Conservation (phyloP, 2,113 vertebrate genomes). For the Castor canadensis region DNA sequence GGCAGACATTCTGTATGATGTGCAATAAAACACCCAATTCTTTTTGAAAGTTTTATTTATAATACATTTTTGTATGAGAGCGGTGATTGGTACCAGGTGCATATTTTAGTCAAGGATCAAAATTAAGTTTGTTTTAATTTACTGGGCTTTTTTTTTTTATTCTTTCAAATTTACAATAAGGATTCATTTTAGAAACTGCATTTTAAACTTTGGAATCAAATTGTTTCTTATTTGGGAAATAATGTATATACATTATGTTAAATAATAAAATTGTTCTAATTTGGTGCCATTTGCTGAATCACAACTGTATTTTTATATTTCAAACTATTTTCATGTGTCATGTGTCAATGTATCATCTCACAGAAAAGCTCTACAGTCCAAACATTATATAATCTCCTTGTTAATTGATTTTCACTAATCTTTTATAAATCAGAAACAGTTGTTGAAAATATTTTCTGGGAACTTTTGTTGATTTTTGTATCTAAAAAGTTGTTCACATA, state of each 20-base stretch:
- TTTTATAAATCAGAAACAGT: slow-evolving; percentile 79
- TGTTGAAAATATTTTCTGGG: slow-evolving; percentile 62
- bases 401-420: slow-evolving; percentile 77
- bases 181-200: slow-evolving; percentile 76
- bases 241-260: slow-evolving; percentile 83
- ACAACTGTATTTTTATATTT: slow-evolving; percentile 86
- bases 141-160: slow-evolving; percentile 41
- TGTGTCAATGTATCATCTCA: slow-evolving; percentile 74
- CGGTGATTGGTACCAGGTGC: slow-evolving; percentile 78
- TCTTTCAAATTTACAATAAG: slow-evolving; percentile 75
- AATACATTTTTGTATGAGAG: slow-evolving; percentile 81
- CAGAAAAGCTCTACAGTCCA: slow-evolving; percentile 71
- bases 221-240: slow-evolving; percentile 71
- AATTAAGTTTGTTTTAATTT: slow-evolving; percentile 76
- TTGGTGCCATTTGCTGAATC: slow-evolving; percentile 83
- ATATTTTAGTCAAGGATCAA: slow-evolving; percentile 74
- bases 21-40: slow-evolving; percentile 84
- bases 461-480: slow-evolving; percentile 69
- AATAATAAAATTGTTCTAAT: slow-evolving; percentile 85
- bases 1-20: slow-evolving; percentile 78
- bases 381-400: slow-evolving; percentile 67
- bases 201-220: slow-evolving; percentile 72
- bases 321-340: slow-evolving; percentile 76
- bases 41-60: slow-evolving; percentile 88
- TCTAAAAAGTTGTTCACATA: slow-evolving; percentile 58